Conservation (phyloP, 2,888 invertebrate species). For the Azorinus chamasolen region DNA sequence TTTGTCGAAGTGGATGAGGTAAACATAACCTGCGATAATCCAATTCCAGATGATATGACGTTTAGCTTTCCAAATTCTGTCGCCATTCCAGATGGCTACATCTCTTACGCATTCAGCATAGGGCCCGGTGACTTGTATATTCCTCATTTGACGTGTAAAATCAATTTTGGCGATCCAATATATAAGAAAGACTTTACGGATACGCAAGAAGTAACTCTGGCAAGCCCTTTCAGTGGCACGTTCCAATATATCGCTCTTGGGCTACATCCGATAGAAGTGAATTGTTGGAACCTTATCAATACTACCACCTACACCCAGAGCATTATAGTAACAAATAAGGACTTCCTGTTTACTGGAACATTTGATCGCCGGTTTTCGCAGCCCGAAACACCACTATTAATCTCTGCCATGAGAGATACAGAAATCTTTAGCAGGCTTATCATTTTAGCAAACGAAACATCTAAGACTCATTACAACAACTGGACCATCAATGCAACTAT, state of each 20-base stretch:
- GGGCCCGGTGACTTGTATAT: slow-evolving; percentile 33
- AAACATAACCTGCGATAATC: slow-evolving; percentile 59
- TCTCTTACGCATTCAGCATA: slow-evolving; percentile 37
- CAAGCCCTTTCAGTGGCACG: slow-evolving; percentile 40
- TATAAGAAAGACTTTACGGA: slow-evolving; percentile 7
- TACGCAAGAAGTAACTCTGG: slow-evolving; percentile 40
- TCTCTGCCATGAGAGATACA: slow-evolving; percentile 59
- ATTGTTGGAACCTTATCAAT: slow-evolving; percentile 62
- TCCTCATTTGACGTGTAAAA: slow-evolving; percentile 37
- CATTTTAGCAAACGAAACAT: slow-evolving; percentile 38
- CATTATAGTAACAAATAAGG: slow-evolving; percentile 50
- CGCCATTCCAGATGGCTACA: slow-evolving; percentile 46
- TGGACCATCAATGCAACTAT: slow-evolving; percentile 48
- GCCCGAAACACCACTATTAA: slow-evolving; percentile 46
- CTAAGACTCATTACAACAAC: slow-evolving; percentile 46
- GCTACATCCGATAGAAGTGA: slow-evolving; percentile 44
- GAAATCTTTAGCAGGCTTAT: slow-evolving; percentile 62
- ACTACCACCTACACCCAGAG: slow-evolving; percentile 12
- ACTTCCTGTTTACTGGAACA: slow-evolving; percentile 59
- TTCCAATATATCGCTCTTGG: slow-evolving; percentile 67
- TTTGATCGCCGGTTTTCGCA: slow-evolving; percentile 69
- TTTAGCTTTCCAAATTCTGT: slow-evolving; percentile 35
- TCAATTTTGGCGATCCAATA: slow-evolving; percentile 59
- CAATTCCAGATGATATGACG: slow-evolving; percentile 28
- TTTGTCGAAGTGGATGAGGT: slow-evolving; percentile 56